Base-by-base conservation (phyloP, 1,140 invertebrate genomes). In the Plectrocnemia conspersa region DNA sequence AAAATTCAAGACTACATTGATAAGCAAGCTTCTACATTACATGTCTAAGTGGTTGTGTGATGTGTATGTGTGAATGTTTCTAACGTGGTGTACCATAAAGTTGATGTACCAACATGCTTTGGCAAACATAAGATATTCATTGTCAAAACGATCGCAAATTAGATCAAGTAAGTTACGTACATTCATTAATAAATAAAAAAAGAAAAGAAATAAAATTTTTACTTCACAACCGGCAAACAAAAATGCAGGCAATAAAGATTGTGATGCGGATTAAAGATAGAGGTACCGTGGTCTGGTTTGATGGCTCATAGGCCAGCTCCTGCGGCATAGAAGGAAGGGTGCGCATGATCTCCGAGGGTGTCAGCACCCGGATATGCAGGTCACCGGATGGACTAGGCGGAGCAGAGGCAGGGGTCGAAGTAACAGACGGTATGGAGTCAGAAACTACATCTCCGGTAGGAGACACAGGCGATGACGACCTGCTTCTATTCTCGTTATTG, bases 261-360 rank as follows among this genome's bases (percentile, higher is more conserved):
- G 67, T 68, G 72, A 68, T 65, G 65, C 70, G 70, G 71, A 73
- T 73, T 68, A 71, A 68, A 70, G 70, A 73, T 70, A 72, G 71
- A 73, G 70, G 72, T 81, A 83, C 81, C 81, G 76, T 79, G 68
- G 70, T 48, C 45, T 52, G 50, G 21, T 47, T 33, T 21, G 52
- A 27, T 33, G 52, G 52, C 46, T 59, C 58, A 24, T 55, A 54
- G 49, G 58, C 58, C 58, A 59, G 53, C 42, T 84, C 82, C 77
- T 83, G 82, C 74, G 71, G 70, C 71, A 89, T 80, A 71, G 84
- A 86, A 68, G 87, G 86, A 72, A 88, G 82, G 68, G 86, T 89
- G 77, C 84, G 82, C 86, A 89, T 89, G 70, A 89, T 89, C 81
- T 89, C 86, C 63, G 85, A 88, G 62, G 86, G 86, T 65, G 87